Evolutionary conservation across 2,113 vertebrate genomes (phyloP), one percentile per base, ranked within the genome.

Genomic region (Rhipidura dahli): DNA sequence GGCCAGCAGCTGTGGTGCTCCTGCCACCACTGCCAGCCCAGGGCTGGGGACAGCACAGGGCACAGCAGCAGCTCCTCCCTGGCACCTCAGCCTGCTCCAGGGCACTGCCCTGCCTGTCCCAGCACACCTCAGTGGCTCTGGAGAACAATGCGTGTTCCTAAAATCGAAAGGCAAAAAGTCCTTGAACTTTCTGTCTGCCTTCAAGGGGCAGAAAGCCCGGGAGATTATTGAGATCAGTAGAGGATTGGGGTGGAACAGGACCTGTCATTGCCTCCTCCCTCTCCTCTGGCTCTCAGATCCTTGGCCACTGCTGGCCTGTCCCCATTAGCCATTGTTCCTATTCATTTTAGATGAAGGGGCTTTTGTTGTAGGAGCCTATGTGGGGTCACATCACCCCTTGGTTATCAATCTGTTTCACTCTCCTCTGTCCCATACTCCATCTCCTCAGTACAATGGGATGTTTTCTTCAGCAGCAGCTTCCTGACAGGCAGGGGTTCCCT

Each of bases 361-460:
- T 97, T 97, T 97, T 97, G 96, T 97, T 72, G 75, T 6, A 13
- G 70, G 87, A 95, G 82, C 76, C 94, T 7, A 54, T 30, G 42
- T 37, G 13, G 91, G 96, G 96, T 97, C 97, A 97, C 92, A 49
- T 78, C 30, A 22, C 93, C 94, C 85, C 89, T 87, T 1, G 28
- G 87, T 97, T 91, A 96, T 97, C 96, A 96, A 96, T 96, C 97
- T 96, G 94, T 76, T 92, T 93, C 90, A 22, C 93, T 89, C 69
- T 69, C 83, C 83, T 81, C 87, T 27, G 56, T 45, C 92, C 87
- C 76, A 86, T 90, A 83, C 91, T 75, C 95, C 85, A 68, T 40
- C 89, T 93, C 89, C 90, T 66, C 2, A 1, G 21, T 11, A 97
- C 96, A 97, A 97, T 97, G 92, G 90, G 83, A 95, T 93, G 92